Conservation (phyloP, 2,888 invertebrate species). For the Hypercompe scribonia region DNA sequence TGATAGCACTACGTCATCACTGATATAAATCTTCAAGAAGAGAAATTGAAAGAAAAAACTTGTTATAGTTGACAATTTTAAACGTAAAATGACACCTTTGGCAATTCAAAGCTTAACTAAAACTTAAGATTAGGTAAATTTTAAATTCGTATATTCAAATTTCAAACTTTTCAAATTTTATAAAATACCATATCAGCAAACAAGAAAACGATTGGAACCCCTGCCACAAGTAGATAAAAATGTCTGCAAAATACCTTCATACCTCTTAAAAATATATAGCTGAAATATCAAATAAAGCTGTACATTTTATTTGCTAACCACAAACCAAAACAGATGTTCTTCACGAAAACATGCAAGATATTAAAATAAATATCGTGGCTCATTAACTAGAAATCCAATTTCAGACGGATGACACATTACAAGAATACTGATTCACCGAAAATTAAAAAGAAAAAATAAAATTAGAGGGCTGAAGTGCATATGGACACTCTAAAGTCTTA, state of each 20-base stretch:
- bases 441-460: slow-evolving; percentile 8
- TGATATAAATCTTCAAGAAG: no score
- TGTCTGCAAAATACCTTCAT: not conserved
- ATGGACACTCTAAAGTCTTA: slow-evolving; percentile 19
- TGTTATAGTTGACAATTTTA: no score
- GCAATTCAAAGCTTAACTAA: no score
- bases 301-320: slow-evolving; percentile 1
- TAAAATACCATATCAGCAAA: not conserved
- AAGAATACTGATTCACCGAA: slow-evolving; percentile 12
- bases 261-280: not conserved
- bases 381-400: slow-evolving; percentile 8
- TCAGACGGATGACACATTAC: slow-evolving; percentile 11
- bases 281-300: not conserved
- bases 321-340: not conserved
- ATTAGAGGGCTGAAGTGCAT: slow-evolving; percentile 1
- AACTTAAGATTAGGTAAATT: no score
- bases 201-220: not conserved
- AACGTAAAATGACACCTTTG: no score
- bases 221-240: not conserved
- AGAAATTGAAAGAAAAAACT: no score
- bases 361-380: not conserved
- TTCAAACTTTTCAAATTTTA: no score
- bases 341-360: not conserved
- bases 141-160: no score
- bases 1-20: no score